Base-by-base conservation (phyloP, 2,797 vertebrate genomes). In the Danio jaintianensis region DNA sequence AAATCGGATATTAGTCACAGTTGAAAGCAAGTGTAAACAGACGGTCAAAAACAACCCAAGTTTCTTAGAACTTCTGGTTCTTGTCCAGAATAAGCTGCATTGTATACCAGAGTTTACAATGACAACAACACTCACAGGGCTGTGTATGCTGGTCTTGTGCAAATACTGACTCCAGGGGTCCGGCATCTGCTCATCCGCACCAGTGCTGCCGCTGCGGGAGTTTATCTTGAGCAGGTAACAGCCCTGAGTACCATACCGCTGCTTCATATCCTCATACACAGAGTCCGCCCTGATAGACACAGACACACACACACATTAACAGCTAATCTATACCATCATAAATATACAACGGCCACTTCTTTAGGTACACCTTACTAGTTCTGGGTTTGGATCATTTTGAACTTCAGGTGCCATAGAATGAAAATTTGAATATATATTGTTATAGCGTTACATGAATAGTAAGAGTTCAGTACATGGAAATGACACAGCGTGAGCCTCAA, bases 141-240 rank as follows among this genome's bases (percentile, higher is more conserved):
- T 95, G 78, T 95, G 94, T 55, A 96, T 90, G 88, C 86, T 93
- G 88, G 88, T 97, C 90, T 95, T 98, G 88, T 97, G 95, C 81
- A 99, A 93, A 85, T 99, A 99, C 42, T 99, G 97, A 93, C 96
- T 98, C 98, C 98, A 99, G 77, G 98, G 98, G 91, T 99, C 98
- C 48, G 98, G 98, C 83, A 99, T 99, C 90, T 99, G 97, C 84
- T 99, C 98, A 7, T 97, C 95, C 8, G 92, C 90, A 81, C 94
- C 94, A 85, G 93, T 91, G 29, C 93, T 93, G 71, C 91, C 89
- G 4, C 91, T 91, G 10, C 95, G 94, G 77, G 97, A 98, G 93
- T 99, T 99, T 78, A 98, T 95, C 90, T 98, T 99, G 85, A 99
- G 92, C 88, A 99, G 94, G 87, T 98, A 98, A 87, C 98, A 99